phyloP scores from a whole-genome alignment of 2,113 vertebrate species.

The Cervus canadensis region DNA sequence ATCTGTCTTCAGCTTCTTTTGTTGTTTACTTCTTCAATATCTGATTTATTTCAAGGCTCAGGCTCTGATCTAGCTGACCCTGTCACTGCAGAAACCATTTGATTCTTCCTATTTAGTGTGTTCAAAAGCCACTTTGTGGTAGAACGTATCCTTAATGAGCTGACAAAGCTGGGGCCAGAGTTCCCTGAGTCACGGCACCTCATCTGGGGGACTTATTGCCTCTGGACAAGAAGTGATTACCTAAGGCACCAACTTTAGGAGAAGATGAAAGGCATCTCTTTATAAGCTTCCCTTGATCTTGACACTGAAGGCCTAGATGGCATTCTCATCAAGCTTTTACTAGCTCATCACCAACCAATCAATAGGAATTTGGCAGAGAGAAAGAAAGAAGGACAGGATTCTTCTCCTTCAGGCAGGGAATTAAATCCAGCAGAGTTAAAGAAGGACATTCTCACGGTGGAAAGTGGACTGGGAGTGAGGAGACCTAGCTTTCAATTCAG shows the following conservation, averaged over 20 bases:
- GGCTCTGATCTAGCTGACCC: constrained; percentile 52
- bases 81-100: constrained; percentile 50
- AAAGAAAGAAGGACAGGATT: constrained; percentile 29
- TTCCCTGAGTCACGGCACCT: constrained; percentile 13
- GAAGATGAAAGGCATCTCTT: constrained; percentile 63
- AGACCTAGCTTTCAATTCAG: not conserved
- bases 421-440: constrained; percentile 32
- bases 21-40: constrained; percentile 63
- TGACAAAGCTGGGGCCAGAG: constrained; percentile 57
- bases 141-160: constrained; percentile 51
- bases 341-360: constrained; percentile 46
- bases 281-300: constrained; percentile 56
- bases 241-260: constrained; percentile 43
- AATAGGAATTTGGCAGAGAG: constrained; percentile 56
- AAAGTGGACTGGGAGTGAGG: not conserved
- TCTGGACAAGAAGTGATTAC: constrained; percentile 65
- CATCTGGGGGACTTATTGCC: constrained; percentile 49
- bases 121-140: constrained; percentile 65
- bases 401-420: constrained; percentile 41
- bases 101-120: constrained; percentile 62
- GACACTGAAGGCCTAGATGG: constrained; percentile 52
- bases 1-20: constrained; percentile 55
- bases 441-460: not conserved
- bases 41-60: constrained; percentile 62
- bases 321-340: constrained; percentile 51